Conservation (phyloP, 2,113 vertebrate genomes). For the Saccopteryx leptura region DNA sequence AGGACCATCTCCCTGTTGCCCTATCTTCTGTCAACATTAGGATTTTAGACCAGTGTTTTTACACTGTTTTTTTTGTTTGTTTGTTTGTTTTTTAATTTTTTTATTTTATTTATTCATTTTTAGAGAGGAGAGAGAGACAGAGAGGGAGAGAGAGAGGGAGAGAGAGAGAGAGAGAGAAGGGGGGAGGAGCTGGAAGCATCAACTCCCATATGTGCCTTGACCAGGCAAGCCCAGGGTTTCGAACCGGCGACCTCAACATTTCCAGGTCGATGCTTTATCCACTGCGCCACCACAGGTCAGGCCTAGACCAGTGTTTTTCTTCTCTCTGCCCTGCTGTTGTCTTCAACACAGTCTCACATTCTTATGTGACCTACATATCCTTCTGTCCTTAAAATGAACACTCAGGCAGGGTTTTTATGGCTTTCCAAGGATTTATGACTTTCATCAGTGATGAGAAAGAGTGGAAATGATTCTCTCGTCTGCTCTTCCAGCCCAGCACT, state of each 20-base stretch:
- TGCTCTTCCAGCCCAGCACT: background rate
- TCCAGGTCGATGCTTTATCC: too few species aligned
- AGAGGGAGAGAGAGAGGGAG: too few species aligned
- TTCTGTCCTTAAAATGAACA: background rate
- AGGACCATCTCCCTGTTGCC: fast-evolving
- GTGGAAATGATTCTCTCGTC: background rate
- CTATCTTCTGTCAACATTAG: background rate
- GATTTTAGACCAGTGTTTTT: background rate
- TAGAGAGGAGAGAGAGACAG: too few species aligned
- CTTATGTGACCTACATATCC: background rate
- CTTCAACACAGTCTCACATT: background rate
- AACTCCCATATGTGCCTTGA: too few species aligned
- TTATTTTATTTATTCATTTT: too few species aligned
- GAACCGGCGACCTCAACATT: too few species aligned
- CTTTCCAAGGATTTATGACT: background rate
- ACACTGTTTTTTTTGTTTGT: too few species aligned
- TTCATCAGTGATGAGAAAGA: background rate
- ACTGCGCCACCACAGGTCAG: too few species aligned
- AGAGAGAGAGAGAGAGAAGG: too few species aligned
- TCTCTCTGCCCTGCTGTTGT: background rate
- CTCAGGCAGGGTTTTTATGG: background rate
- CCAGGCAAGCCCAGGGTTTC: too few species aligned
- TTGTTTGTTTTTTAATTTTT: too few species aligned
- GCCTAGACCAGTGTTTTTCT: background rate
- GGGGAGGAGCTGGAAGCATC: too few species aligned